Evolutionary conservation across 2,888 invertebrate genomes (phyloP).

Genomic region (Chrysolina haemoptera): DNA sequence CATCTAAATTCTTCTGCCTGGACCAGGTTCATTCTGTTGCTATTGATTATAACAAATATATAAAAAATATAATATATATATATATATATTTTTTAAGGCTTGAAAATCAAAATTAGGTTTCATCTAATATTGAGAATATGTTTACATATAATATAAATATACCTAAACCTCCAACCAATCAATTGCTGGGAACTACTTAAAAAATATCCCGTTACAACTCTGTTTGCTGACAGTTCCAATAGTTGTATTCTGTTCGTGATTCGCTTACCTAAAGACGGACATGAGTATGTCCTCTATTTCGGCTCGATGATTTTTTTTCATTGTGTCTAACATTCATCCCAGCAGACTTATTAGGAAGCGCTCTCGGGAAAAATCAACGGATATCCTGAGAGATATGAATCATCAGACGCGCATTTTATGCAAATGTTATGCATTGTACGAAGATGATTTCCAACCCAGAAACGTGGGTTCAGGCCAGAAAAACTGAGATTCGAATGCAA

Average conservation of each 20-base stretch:
- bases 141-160: no score
- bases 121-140: no score
- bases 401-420: conserved; percentile 17
- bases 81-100: no score
- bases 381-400: conserved; percentile 23
- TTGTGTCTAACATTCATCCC: conserved; percentile 10
- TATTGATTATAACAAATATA: no score
- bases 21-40: no score
- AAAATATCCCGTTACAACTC: neutral
- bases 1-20: no score
- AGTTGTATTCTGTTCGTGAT: conserved; percentile 44
- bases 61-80: no score
- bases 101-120: no score
- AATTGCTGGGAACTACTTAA: neutral
- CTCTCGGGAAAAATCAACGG: conserved; percentile 13
- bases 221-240: neutral
- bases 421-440: conserved; percentile 3
- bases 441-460: neutral
- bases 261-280: conserved; percentile 43
- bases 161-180: no score
- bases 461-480: neutral
- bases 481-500: neutral
- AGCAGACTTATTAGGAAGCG: conserved; percentile 17
- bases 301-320: neutral
- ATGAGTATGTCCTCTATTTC: conserved; percentile 19